Percentiles rank a stretch among this genome's conserved stretches.
These are phyloP conservation scores for Patella caerulea DNA, from an alignment of 2,888 invertebrate genomes.

Conservation along the genomic window DNA sequence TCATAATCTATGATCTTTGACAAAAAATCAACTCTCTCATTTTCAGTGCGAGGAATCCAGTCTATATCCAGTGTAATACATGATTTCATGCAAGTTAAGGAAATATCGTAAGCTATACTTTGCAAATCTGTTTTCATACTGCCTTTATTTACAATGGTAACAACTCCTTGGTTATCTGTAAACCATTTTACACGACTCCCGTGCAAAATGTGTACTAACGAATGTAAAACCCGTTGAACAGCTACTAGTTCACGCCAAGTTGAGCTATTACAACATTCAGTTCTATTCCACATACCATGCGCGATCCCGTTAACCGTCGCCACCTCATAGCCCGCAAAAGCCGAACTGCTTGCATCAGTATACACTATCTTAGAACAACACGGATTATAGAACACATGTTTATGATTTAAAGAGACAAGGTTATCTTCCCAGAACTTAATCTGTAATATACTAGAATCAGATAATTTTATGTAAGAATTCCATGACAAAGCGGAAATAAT, in stretches of 20 bases:
- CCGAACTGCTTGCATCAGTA: no score
- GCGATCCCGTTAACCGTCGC: no score
- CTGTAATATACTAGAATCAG: constrained; percentile 18
- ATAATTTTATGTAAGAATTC: constrained; percentile 25
- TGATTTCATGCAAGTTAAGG: background rate
- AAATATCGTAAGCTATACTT: background rate
- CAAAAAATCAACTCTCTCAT: background rate
- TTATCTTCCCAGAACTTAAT: constrained; percentile 10
- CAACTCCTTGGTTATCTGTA: no score
- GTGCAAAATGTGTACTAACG: constrained; percentile 24
- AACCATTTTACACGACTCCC: no score
- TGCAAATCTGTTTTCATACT: constrained; percentile 2
- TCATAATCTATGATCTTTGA: background rate
- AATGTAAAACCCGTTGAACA: constrained; percentile 11
- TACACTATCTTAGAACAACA: no score
- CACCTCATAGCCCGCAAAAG: no score
- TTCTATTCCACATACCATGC: no score
- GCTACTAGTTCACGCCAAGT: no score
- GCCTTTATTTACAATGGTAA: no score
- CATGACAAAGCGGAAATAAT: constrained; percentile 20
- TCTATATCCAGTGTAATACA: background rate
- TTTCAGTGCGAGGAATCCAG: background rate
- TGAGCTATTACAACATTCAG: no score
- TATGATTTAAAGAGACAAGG: background rate
- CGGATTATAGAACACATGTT: no score